phyloP scores from a whole-genome alignment of 2,113 vertebrate genomes.

The Chloropsis hardwickii region DNA sequence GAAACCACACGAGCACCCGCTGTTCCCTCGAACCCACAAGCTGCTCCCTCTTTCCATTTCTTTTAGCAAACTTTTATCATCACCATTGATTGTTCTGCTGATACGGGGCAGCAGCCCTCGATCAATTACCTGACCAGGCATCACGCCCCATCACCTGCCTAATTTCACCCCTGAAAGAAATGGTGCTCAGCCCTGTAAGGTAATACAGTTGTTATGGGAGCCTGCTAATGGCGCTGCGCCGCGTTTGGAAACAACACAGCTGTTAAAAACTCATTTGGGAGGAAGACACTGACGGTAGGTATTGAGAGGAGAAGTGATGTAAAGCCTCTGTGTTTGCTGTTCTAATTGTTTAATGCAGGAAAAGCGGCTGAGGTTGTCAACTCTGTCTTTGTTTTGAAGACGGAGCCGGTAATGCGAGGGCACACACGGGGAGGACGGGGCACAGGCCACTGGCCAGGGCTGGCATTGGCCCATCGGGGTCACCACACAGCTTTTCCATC shows the following conservation, averaged over 20 bases:
- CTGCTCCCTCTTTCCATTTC: not conserved
- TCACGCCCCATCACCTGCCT: not conserved
- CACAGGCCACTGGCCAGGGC: not conserved
- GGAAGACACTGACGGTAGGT: not conserved
- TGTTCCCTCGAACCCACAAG: not conserved
- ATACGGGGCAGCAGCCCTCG: not conserved
- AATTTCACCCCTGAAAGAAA: not conserved
- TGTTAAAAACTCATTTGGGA: constrained; percentile 16
- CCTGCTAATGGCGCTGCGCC: not conserved
- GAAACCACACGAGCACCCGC: rapidly evolving
- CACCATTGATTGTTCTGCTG: not conserved
- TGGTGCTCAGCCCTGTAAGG: not conserved
- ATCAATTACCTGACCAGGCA: not conserved
- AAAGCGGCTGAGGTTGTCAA: not conserved
- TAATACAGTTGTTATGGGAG: not conserved
- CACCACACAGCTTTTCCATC: not conserved
- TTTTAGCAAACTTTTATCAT: not conserved
- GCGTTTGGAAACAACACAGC: not conserved
- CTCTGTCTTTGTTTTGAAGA: not conserved
- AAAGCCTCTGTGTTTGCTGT: not conserved
- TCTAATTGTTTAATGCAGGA: not conserved
- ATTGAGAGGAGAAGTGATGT: not conserved
- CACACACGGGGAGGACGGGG: rapidly evolving
- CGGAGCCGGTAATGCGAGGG: rapidly evolving
- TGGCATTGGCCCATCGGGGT: rapidly evolving